phyloP scores from a whole-genome alignment of 1,140 invertebrate species.

The Orius laevigatus region DNA sequence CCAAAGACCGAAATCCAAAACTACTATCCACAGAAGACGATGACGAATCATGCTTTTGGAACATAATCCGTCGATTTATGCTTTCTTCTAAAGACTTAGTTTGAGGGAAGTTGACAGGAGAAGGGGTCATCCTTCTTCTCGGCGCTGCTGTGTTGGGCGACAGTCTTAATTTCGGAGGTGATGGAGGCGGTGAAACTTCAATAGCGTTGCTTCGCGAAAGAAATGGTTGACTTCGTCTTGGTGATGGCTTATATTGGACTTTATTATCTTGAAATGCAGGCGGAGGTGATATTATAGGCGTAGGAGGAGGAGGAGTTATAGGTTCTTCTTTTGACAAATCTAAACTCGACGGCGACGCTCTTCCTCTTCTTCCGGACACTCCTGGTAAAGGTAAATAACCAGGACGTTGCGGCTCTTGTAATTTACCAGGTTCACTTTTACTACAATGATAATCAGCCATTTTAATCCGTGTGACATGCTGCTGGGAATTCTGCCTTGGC shows the following conservation, averaged over 20 bases:
- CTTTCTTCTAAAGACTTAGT: constrained; percentile 37
- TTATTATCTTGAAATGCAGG: constrained; percentile 37
- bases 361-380: constrained; percentile 20
- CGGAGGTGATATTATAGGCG: constrained; percentile 42
- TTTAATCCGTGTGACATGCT: constrained; percentile 27
- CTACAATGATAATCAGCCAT: constrained; percentile 37
- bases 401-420: constrained; percentile 25
- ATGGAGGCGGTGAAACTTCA: constrained; percentile 6
- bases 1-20: constrained; percentile 37
- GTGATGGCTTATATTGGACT: constrained; percentile 9
- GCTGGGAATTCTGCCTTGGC: background rate
- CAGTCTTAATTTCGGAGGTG: constrained; percentile 7
- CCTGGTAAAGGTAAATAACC: constrained; percentile 29
- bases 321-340: constrained; percentile 25
- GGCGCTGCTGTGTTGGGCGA: constrained; percentile 9
- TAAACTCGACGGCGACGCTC: constrained; percentile 17
- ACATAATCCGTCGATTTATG: constrained; percentile 30
- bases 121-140: constrained; percentile 20
- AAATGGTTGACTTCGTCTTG: background rate
- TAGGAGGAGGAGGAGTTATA: constrained; percentile 35
- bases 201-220: constrained; percentile 15
- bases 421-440: constrained; percentile 35
- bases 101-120: constrained; percentile 24
- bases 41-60: constrained; percentile 36
- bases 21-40: constrained; percentile 35